These are phyloP conservation scores for Coluber constrictor DNA, from an alignment of 2,797 vertebrate species.

Conservation along the genomic window DNA sequence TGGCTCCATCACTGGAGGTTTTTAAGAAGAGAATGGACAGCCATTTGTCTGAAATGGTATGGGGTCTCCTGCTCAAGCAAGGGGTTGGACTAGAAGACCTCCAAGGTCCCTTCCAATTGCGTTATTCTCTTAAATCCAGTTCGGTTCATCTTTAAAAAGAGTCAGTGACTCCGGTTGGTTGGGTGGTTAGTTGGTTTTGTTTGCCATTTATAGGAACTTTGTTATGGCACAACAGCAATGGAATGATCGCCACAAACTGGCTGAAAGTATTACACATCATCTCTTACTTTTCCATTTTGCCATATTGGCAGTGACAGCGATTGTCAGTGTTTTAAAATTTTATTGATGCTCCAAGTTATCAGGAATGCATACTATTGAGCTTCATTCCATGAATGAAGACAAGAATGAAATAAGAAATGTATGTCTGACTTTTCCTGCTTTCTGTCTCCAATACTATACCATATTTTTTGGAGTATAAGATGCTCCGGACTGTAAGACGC, in stretches of 20 bases:
- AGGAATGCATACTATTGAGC: neutral
- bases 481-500: too few relatives aligned
- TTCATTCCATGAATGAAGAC: too few relatives aligned
- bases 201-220: neutral
- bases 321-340: too few relatives aligned
- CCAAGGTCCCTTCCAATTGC: too few relatives aligned
- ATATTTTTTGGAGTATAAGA: too few relatives aligned
- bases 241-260: neutral
- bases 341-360: neutral
- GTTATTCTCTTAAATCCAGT: neutral
- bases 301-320: too few relatives aligned
- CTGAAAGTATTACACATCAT: neutral
- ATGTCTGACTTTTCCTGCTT: neutral
- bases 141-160: neutral
- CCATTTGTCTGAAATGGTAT: too few relatives aligned
- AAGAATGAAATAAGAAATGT: neutral
- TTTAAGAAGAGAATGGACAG: too few relatives aligned
- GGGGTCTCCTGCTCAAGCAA: too few relatives aligned
- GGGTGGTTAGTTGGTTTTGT: neutral
- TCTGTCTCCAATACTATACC: neutral
- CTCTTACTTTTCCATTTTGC: neutral
- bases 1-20: too few relatives aligned
- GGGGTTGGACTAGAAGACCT: too few relatives aligned
- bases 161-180: neutral
- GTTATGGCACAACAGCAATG: neutral